Base-by-base conservation (phyloP, 2,888 invertebrate species). In the Sminthurinus aureus region DNA sequence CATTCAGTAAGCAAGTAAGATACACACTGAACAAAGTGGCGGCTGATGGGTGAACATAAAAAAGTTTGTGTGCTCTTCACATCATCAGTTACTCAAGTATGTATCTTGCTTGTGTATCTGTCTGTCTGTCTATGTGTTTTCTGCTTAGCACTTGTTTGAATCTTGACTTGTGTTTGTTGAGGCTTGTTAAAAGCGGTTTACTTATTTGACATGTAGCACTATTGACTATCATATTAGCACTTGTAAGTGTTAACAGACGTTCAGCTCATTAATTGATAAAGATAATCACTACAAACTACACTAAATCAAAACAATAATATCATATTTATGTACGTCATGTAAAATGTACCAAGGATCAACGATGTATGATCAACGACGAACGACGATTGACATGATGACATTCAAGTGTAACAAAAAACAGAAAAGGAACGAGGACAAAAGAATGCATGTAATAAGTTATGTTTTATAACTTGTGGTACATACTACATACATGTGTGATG, bases 241-340 rank as follows among this genome's bases (percentile, higher is more conserved):
- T 81, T 75, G 58, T 12, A 81, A 74, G 81, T 81, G 81, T 81
- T 81, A 81, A 81, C 73, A 81, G 81, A 74, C 73, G 73, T 58
- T 58, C 13, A 75, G 64, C 69, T 81, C 74, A 81, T 81, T 81
- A 81, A 81, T 81, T 81, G 81, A 73, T 73, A 75, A 75, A 66
- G 81, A 75, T 81, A 52, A 58, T 58, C 58, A 58, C 8, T 8
- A 52, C 15, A 58, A 18, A 13, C 58, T 18, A 58, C 18, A 58
- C 58, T 58, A 13, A 58, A 58, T 58, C 58, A 58, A 22, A 69
- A 22, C 3, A 11, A 22, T 58, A 18, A 58, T 58, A 58, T 18
- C 58, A 58, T 58, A 9, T 18, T 2, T 58, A 38, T 38, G 1
- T 38, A 6, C 6, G 38, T 38, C 1, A 38, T 38, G 38, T 38